Base-by-base conservation (phyloP, 2,797 vertebrate species). In the Atherinosoma microstoma region DNA sequence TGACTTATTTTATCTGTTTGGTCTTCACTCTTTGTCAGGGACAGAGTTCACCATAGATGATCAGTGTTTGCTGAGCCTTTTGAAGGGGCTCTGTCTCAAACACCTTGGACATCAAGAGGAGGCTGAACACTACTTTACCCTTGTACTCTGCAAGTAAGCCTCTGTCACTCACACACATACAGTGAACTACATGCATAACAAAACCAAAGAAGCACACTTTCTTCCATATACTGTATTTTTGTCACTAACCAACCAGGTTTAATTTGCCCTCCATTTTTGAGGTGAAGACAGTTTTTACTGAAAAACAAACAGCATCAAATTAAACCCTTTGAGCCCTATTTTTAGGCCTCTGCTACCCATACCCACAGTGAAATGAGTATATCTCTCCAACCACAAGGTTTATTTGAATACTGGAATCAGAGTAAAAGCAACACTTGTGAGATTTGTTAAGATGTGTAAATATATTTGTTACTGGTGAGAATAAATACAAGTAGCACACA, bases 51-150 rank as follows among this genome's bases (percentile, higher is more conserved):
- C 95, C 49, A 91, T 92, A 83, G 98, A 99, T 80, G 98, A 99
- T 73, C 96, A 95, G 75, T 99, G 97, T 40, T 87, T 99, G 88
- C 86, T 99, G 84, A 97, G 97, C 80, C 88, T 99, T 63, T 90
- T 99, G 75, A 98, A 97, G 89, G 98, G 97, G 24, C 94, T 99
- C 11, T 99, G 97, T 87, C 95, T 98, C 64, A 99, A 97, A 92
- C 96, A 99, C 89, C 90, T 98, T 85, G 97, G 97, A 65, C 95
- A 94, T 70, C 91, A 91, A 16, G 94, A 94, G 22, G 97, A 98
- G 86, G 97, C 98, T 0, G 97, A 99, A 84, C 96, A 97, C 67
- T 97, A 97, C 91, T 99, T 99, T 83, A 96, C 95, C 75, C 97
- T 96, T 29, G 93, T 99, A 64, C 93, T 94, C 74, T 95, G 95